These are phyloP conservation scores for Actinemys pallida DNA, from an alignment of 2,113 vertebrate species.

Conservation along the genomic window DNA sequence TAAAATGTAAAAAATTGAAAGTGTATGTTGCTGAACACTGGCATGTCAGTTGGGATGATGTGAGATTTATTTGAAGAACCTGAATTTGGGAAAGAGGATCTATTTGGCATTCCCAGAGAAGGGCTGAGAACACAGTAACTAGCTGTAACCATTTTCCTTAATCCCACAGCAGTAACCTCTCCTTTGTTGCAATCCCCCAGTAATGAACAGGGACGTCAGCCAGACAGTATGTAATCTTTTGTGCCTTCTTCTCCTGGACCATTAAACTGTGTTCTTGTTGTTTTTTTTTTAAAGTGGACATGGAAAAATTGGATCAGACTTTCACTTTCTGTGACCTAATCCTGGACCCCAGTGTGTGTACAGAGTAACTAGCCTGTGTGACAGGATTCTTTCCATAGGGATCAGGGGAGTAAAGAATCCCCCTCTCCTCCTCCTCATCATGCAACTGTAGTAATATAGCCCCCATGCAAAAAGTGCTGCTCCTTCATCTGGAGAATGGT, in stretches of 20 bases:
- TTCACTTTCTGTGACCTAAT: neutral
- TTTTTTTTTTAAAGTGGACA: neutral
- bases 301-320: neutral
- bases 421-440: neutral
- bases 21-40: neutral
- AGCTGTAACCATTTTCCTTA: neutral
- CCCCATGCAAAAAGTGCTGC: neutral
- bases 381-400: neutral
- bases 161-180: neutral
- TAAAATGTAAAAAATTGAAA: neutral
- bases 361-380: fast-evolving
- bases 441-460: neutral
- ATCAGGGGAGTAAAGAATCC: neutral
- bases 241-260: neutral
- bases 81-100: neutral
- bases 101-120: neutral
- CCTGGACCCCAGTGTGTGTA: neutral
- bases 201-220: neutral
- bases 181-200: neutral
- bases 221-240: neutral
- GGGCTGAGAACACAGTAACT: neutral
- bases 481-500: neutral
- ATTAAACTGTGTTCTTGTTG: neutral
- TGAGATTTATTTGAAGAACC: neutral
- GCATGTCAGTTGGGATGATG: neutral